Percentiles rank a stretch among this genome's conserved stretches.
phyloP scores from a whole-genome alignment of 2,113 vertebrate genomes.

The Perca schrenkii region DNA sequence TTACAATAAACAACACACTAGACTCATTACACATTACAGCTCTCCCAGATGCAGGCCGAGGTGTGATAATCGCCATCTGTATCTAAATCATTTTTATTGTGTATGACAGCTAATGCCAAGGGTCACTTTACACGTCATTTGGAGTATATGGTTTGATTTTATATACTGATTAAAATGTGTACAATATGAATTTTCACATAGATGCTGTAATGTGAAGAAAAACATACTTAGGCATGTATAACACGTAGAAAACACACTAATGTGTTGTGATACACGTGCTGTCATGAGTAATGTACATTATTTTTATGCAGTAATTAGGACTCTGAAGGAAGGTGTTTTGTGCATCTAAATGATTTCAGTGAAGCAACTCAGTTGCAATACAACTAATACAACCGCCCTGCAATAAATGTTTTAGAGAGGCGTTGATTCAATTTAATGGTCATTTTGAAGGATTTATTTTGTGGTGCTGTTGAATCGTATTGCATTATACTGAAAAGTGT shows the following conservation, averaged over 20 bases:
- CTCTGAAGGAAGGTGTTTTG: background rate
- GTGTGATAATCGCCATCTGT: conserved; percentile 15
- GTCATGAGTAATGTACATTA: conserved; percentile 1
- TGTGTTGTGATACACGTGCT: background rate
- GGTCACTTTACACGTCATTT: conserved; percentile 1
- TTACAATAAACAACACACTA: conserved; percentile 22
- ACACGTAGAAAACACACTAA: background rate
- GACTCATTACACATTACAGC: conserved; percentile 4
- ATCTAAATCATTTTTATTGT: background rate
- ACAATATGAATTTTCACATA: background rate
- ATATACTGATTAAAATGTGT: conserved; percentile 5
- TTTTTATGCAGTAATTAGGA: background rate
- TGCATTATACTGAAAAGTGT: background rate
- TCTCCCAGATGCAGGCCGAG: conserved; percentile 18
- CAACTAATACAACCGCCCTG: background rate
- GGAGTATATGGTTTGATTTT: conserved; percentile 21
- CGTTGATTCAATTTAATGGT: background rate
- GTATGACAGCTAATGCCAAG: conserved; percentile 10
- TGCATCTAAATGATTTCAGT: background rate
- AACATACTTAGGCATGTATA: background rate
- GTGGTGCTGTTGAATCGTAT: background rate
- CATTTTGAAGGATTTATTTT: background rate
- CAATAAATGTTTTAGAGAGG: conserved; percentile 3
- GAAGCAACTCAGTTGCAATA: background rate
- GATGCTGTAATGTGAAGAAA: background rate